A percentile compares a stretch with the other conserved stretches of the same genome.
phyloP scores from a whole-genome alignment of 2,797 vertebrate genomes.

The Urophycis tenuis region DNA sequence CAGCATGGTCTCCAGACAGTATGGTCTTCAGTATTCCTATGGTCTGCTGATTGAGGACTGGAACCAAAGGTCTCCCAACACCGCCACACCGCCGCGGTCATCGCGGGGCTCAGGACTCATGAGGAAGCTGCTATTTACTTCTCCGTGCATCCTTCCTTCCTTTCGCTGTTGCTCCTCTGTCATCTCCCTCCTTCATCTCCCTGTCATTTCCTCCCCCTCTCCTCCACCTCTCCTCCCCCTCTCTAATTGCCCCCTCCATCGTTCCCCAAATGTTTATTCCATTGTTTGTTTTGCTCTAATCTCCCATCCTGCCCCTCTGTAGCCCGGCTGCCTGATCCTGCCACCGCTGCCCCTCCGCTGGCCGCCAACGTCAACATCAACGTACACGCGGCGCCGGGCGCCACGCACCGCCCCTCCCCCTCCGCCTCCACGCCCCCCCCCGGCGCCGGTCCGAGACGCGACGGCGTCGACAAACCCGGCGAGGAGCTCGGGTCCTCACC shows the following conservation, averaged over 20 bases:
- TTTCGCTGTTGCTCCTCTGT: not conserved
- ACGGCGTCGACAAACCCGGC: conserved; percentile 16
- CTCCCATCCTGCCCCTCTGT: conserved; percentile 4
- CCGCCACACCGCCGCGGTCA: too few species aligned
- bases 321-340: conserved; percentile 47
- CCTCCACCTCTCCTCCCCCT: not conserved
- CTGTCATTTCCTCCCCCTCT: conserved; percentile 6
- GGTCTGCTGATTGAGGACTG: not conserved
- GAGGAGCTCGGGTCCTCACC: not conserved
- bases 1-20: too few species aligned
- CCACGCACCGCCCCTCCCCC: not conserved
- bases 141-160: not conserved
- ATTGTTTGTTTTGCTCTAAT: not conserved
- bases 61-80: not conserved
- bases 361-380: not conserved
- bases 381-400: not conserved
- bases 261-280: not conserved
- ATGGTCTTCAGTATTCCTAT: too few species aligned
- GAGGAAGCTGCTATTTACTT: not conserved
- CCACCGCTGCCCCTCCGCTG: conserved; percentile 6
- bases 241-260: not conserved
- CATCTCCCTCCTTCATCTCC: not conserved
- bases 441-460: conserved; percentile 9
- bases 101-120: not conserved
- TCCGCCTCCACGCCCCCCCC: not conserved